Evolutionary conservation across 2,797 vertebrate genomes (phyloP).

Genomic region (Podarcis siculus): DNA sequence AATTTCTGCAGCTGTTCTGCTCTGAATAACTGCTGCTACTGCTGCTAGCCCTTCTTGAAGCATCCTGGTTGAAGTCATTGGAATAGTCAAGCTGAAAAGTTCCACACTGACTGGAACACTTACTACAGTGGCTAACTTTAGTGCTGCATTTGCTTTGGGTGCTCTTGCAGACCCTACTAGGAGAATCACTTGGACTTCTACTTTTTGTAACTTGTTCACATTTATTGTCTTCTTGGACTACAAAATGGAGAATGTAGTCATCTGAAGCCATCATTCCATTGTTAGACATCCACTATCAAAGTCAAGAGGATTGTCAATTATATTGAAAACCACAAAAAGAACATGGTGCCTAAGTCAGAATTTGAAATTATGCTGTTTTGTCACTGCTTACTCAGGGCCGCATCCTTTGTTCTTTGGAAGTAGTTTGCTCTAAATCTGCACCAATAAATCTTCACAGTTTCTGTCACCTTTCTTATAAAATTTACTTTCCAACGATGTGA

Average conservation of each 20-base stretch:
- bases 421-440: background rate
- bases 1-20: constrained; percentile 28
- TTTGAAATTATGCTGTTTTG: background rate
- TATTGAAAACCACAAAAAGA: background rate
- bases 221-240: background rate
- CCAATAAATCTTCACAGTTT: background rate
- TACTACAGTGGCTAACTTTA: constrained; percentile 37
- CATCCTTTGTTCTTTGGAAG: background rate
- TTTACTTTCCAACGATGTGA: background rate
- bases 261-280: constrained; percentile 10
- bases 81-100: background rate
- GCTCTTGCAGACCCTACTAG: background rate
- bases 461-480: background rate
- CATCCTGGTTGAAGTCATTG: background rate
- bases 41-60: constrained; percentile 10
- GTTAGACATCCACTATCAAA: constrained; percentile 29
- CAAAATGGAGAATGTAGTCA: constrained; percentile 25
- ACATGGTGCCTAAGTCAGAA: background rate
- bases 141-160: constrained; percentile 6
- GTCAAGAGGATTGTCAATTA: constrained; percentile 6
- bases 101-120: background rate
- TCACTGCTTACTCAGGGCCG: background rate
- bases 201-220: background rate
- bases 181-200: background rate
- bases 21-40: background rate